These are phyloP conservation scores for Apis mellifera DNA, from an alignment of 1,140 invertebrate genomes.

Conservation along the genomic window DNA sequence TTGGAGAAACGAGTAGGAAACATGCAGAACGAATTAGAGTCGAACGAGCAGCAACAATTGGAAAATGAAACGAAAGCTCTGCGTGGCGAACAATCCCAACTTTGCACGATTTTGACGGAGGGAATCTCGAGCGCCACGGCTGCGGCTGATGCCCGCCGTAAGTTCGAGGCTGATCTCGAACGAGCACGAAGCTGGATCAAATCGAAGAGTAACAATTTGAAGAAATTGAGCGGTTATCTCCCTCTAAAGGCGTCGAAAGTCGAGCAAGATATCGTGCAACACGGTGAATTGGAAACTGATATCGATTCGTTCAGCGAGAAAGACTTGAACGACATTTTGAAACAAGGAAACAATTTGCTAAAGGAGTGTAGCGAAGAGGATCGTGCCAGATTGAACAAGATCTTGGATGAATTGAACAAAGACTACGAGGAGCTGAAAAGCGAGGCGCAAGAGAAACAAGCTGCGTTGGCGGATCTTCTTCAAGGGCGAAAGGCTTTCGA, in stretches of 20 bases:
- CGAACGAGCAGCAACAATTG: constrained; percentile 87
- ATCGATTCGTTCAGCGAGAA: constrained; percentile 90
- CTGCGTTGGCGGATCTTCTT: constrained; percentile 87
- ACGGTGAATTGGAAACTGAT: constrained; percentile 88
- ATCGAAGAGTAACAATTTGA: constrained; percentile 88
- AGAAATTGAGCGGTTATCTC: constrained; percentile 88
- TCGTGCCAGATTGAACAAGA: constrained; percentile 84
- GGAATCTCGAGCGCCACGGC: constrained; percentile 87
- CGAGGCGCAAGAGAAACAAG: constrained; percentile 88
- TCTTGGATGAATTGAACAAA: constrained; percentile 86
- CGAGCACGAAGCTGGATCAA: constrained; percentile 90
- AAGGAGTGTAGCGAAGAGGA: constrained; percentile 91
- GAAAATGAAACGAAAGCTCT: constrained; percentile 86
- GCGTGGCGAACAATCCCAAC: constrained; percentile 86
- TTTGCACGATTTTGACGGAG: constrained; percentile 86
- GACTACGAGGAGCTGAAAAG: constrained; percentile 87
- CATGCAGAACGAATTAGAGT: constrained; percentile 92
- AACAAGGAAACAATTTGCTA: constrained; percentile 88
- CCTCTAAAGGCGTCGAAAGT: constrained; percentile 88
- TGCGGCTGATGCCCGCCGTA: constrained; percentile 86
- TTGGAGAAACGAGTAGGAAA: constrained; percentile 91
- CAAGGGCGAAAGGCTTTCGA: constrained; percentile 91
- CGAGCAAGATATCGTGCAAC: constrained; percentile 89
- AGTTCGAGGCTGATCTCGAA: constrained; percentile 89
- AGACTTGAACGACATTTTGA: constrained; percentile 88